Evolutionary conservation across 2,888 invertebrate species (phyloP).

Genomic region (Nemotelus pantherinus): DNA sequence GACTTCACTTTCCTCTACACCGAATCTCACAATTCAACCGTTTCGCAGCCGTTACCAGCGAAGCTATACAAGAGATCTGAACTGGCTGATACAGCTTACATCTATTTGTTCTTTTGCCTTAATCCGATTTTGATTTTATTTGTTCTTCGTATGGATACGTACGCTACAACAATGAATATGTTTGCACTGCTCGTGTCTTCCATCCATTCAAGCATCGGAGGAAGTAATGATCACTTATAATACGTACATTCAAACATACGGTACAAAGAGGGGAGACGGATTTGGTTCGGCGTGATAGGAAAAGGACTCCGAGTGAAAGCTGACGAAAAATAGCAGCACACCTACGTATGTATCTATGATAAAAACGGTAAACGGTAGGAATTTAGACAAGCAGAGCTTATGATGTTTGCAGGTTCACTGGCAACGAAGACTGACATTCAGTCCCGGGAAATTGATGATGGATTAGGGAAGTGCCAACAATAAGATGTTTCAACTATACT

Average conservation of each 20-base stretch:
- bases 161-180: conserved; percentile 38
- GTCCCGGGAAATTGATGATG: conserved; percentile 37
- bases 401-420: conserved; percentile 26
- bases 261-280: neutral
- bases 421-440: conserved; percentile 12
- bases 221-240: conserved; percentile 29
- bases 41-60: neutral
- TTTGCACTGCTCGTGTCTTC: conserved; percentile 14
- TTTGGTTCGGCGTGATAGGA: neutral
- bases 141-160: conserved; percentile 36
- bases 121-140: conserved; percentile 45
- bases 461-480: conserved; percentile 26
- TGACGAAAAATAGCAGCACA: neutral
- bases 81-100: conserved; percentile 40
- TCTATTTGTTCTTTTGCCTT: conserved; percentile 40
- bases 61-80: conserved; percentile 18
- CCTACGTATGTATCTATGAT: no score
- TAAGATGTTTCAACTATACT: conserved; percentile 15
- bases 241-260: neutral
- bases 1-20: neutral
- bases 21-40: neutral
- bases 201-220: neutral
- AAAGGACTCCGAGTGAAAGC: conserved; percentile 4
- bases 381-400: conserved; percentile 10
- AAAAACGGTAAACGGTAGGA: neutral